A percentile compares a stretch with the other conserved stretches of the same genome.
phyloP scores from a whole-genome alignment of 2,797 vertebrate genomes.

The Ispidina picta region DNA sequence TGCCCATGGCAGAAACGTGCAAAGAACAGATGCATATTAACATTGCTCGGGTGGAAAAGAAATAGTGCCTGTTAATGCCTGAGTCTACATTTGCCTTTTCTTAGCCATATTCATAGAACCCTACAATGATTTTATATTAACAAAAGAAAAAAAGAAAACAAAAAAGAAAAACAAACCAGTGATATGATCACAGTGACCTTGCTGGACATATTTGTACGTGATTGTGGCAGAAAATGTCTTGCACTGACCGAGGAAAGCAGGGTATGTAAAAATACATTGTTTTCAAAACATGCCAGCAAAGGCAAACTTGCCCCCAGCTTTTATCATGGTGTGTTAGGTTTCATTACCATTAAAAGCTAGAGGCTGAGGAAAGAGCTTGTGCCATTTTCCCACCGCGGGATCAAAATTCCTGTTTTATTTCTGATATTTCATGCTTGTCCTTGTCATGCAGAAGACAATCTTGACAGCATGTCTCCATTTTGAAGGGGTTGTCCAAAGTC shows the following conservation, averaged over 20 bases:
- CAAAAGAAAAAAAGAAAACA: not conserved
- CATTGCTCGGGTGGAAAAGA: rapidly evolving
- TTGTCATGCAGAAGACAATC: not conserved
- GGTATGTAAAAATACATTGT: not conserved
- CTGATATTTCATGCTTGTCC: not conserved
- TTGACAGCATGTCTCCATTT: not conserved
- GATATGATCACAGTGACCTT: not conserved
- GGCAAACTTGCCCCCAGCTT: not conserved
- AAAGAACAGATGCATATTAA: not conserved
- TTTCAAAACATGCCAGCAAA: not conserved
- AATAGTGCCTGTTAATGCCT: not conserved
- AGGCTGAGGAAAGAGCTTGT: not conserved
- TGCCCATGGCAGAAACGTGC: not conserved
- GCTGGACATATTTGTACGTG: rapidly evolving
- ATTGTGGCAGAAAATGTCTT: not conserved
- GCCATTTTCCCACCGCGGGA: not conserved
- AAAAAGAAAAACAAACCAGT: not conserved
- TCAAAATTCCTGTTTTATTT: not conserved
- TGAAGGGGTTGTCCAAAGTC: not conserved
- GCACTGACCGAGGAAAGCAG: not conserved
- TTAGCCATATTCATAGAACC: not conserved
- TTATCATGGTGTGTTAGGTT: not conserved
- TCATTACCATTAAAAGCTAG: not conserved
- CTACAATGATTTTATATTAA: not conserved
- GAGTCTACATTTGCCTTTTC: not conserved